Evolutionary conservation across 2,113 vertebrate species (phyloP).

Genomic region (Balaenoptera acutorostrata): DNA sequence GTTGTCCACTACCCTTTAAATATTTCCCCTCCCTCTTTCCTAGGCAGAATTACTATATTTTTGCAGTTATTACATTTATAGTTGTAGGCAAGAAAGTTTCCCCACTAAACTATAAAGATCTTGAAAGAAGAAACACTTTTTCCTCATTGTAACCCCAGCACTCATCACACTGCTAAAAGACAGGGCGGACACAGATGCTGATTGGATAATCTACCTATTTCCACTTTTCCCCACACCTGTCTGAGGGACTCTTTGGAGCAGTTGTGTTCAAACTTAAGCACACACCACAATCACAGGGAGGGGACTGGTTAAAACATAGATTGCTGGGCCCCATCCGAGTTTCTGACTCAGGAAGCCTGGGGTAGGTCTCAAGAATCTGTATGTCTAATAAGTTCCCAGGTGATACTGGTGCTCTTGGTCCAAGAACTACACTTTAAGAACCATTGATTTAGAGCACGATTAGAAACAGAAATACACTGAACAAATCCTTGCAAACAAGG

Average conservation of each 20-base stretch:
- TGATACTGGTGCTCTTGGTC: not conserved
- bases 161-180: not conserved
- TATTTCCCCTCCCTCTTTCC: not conserved
- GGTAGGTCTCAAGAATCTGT: not conserved
- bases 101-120: not conserved
- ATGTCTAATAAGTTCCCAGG: not conserved
- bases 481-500: not conserved
- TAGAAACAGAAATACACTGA: not conserved
- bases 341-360: not conserved
- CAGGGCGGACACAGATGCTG: not conserved
- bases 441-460: not conserved
- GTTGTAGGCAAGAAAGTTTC: not conserved
- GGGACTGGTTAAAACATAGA: not conserved
- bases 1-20: not conserved
- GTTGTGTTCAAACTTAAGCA: not conserved
- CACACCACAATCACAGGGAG: not conserved
- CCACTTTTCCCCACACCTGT: not conserved
- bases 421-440: not conserved
- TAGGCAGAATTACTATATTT: not conserved
- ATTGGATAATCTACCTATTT: not conserved
- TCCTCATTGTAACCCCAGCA: not conserved
- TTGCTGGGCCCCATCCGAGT: not conserved
- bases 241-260: not conserved
- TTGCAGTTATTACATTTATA: not conserved
- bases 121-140: not conserved